Base-by-base conservation (phyloP, 2,888 invertebrate species). In the Lasiommata megera region DNA sequence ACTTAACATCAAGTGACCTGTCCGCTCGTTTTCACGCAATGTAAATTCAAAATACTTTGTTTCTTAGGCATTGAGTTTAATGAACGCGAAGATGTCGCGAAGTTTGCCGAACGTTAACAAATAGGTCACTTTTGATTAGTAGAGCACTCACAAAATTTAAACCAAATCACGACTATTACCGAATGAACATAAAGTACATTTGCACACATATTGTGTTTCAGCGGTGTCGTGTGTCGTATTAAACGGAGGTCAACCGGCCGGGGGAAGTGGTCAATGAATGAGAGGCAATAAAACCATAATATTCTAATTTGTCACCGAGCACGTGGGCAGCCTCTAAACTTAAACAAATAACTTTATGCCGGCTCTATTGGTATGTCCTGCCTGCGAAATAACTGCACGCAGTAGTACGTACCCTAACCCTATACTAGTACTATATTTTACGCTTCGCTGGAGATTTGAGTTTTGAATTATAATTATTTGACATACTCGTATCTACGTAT, bases 261-360 rank as follows among this genome's bases (percentile, higher is more conserved):
- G 73, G 80, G 77, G 80, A 82, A 82, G 76, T 77, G 70, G 68
- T 69, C 80, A 84, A 79, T 84, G 73, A 80, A 76, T 71, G 73
- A 71, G 67, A 62, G 63, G 76, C 79, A 82, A 83, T 87, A 84
- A 81, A 83, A 79, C 78, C 79, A 82, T 78, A 82, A 83, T 80
- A 84, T 82, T 79, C 74, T 83, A 80, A 83, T 82, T 72, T 67
- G 61, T 54, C 64, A 63, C 64, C 66, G 65, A 61, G 71, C 73
- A 80, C 82, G 89, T 90, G 86, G 89, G 89, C 64, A 59, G 88
- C 67, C 77, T 82, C 79, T 90, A 88, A 88, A 88, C 85, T 87
- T 88, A 88, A 87, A 88, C 84, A 88, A 88, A 90, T 88, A 90
- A 85, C 82, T 85, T 87, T 84, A 87, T 77, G 81, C 72, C 80